phyloP scores from a whole-genome alignment of 2,113 vertebrate genomes.

The Vimba vimba region DNA sequence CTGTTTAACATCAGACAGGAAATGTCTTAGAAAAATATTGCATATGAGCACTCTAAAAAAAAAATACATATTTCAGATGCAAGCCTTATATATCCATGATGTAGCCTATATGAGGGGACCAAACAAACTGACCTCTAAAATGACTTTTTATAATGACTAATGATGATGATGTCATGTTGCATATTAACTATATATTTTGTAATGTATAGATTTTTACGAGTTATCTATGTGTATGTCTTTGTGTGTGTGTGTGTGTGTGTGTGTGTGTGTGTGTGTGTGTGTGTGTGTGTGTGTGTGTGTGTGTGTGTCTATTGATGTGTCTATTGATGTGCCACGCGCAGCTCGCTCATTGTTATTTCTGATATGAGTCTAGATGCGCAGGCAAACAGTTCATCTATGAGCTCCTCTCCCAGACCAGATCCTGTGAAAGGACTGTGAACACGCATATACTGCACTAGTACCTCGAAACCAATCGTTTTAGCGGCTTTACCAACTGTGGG shows the following conservation, averaged over 20 bases:
- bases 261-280: neutral
- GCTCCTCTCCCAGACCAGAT: neutral
- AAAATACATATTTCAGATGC: no score
- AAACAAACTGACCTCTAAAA: neutral
- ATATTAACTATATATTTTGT: no score
- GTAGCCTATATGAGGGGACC: no score
- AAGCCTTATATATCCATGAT: no score
- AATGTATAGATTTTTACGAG: neutral
- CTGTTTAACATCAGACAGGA: no score
- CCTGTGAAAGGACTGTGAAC: neutral
- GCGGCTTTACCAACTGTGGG: neutral
- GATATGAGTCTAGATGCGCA: neutral
- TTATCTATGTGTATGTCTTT: neutral
- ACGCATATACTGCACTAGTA: neutral
- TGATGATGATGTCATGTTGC: neutral
- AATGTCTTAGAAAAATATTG: no score
- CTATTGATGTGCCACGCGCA: neutral
- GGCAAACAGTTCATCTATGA: neutral
- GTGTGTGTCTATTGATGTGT: neutral
- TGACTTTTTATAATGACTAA: neutral
- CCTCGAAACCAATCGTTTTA: neutral
- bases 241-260: no score
- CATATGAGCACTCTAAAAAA: no score
- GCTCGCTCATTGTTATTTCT: slow-evolving; percentile 17
- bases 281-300: neutral